Percentiles rank a stretch among this genome's conserved stretches.
These are phyloP conservation scores for Blastomussa wellsi DNA, from an alignment of 92 coral and sea anemone genomes.

Conservation along the genomic window DNA sequence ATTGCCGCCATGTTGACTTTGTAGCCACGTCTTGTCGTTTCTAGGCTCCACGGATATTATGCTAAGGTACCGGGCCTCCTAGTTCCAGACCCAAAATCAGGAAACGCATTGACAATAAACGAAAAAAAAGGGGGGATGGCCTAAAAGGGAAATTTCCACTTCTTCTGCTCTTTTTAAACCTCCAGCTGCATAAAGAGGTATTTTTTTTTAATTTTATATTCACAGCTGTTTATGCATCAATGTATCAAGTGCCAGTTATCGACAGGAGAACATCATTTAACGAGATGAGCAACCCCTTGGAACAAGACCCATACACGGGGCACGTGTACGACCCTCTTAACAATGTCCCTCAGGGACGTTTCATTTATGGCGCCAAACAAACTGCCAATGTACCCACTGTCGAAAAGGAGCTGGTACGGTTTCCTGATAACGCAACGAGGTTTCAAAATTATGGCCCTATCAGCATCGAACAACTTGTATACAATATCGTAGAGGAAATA, in stretches of 20 bases:
- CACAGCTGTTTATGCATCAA: slow-evolving; percentile 20
- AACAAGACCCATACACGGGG: background rate
- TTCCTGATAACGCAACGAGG: background rate
- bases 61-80: no score
- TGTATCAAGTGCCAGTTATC: slow-evolving; percentile 11
- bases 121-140: no score
- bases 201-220: background rate
- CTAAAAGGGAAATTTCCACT: no score
- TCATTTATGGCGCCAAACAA: background rate
- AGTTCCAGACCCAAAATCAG: no score
- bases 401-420: background rate
- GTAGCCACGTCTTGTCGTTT: no score
- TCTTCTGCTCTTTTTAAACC: no score
- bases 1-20: no score
- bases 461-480: slow-evolving; percentile 33
- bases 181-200: no score
- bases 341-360: background rate
- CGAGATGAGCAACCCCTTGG: slow-evolving; percentile 16
- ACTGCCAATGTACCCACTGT: background rate
- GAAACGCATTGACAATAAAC: no score
- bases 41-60: no score
- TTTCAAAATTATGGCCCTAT: slow-evolving; percentile 8
- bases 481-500: slow-evolving; percentile 22
- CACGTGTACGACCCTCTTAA: slow-evolving; percentile 13
- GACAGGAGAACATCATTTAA: slow-evolving; percentile 11